These are phyloP conservation scores for Eulemur coronatus DNA, from an alignment of 2,797 vertebrate genomes.

Conservation along the genomic window DNA sequence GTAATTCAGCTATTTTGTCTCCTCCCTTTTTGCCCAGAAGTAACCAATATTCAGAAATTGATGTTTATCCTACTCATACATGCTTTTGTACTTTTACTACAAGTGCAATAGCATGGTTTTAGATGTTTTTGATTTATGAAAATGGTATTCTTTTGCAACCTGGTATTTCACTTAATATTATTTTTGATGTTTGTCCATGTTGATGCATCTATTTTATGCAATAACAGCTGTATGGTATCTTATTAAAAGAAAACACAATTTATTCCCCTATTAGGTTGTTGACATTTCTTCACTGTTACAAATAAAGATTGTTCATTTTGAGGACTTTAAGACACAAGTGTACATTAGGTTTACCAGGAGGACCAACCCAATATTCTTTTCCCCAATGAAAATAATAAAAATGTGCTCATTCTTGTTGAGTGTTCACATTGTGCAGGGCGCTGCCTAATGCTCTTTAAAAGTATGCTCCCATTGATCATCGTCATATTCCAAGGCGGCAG, in stretches of 20 bases:
- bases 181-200: background rate
- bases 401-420: background rate
- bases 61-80: background rate
- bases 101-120: background rate
- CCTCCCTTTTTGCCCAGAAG: background rate
- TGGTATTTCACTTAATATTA: background rate
- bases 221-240: background rate
- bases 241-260: background rate
- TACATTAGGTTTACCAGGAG: background rate
- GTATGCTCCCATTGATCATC: background rate
- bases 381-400: background rate
- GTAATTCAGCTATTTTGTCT: background rate
- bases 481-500: background rate
- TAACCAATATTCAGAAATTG: background rate
- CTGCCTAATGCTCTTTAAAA: background rate
- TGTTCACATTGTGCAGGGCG: background rate
- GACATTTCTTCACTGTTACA: background rate
- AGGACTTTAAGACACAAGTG: background rate
- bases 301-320: background rate
- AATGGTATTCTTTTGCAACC: background rate
- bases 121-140: background rate
- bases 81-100: background rate
- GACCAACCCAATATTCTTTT: background rate
- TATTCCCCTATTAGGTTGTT: background rate
- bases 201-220: background rate